Evolutionary conservation across 2,113 vertebrate species (phyloP).

Genomic region (Acanthochromis polyacanthus): DNA sequence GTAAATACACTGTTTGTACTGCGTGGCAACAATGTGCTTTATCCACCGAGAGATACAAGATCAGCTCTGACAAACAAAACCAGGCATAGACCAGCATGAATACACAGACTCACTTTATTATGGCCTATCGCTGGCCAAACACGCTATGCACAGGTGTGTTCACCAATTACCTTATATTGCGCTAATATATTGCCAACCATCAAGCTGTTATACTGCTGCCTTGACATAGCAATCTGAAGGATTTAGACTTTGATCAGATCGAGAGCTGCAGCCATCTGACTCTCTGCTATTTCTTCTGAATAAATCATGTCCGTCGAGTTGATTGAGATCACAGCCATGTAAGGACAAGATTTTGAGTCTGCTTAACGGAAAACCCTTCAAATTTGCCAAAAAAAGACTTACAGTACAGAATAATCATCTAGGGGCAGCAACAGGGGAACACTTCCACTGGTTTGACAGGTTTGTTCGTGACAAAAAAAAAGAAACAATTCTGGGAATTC

Average conservation of each 20-base stretch:
- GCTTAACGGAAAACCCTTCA: not conserved
- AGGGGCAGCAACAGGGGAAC: not conserved
- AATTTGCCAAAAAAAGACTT: not conserved
- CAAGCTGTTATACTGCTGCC: not conserved
- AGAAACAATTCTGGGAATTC: not conserved
- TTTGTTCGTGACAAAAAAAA: not conserved
- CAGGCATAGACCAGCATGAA: not conserved
- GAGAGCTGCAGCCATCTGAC: slow-evolving; percentile 3
- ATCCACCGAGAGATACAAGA: not conserved
- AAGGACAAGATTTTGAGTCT: not conserved
- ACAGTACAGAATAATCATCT: not conserved
- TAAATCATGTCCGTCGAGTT: not conserved
- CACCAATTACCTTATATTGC: slow-evolving; percentile 4
- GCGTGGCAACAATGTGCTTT: no score
- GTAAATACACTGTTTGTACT: no score
- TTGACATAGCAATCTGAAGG: not conserved
- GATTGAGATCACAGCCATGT: not conserved
- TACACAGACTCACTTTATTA: no score
- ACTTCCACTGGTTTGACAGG: not conserved
- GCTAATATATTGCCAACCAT: not conserved
- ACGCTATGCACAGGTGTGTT: not conserved
- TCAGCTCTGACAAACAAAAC: not conserved
- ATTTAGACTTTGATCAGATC: slow-evolving; percentile 28
- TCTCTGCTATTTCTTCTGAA: slow-evolving; percentile 6
- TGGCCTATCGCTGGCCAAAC: not conserved